Evolutionary conservation across 2,797 vertebrate genomes (phyloP), one percentile per base, ranked within the genome.

Genomic region (Sebastes matsubarae): DNA sequence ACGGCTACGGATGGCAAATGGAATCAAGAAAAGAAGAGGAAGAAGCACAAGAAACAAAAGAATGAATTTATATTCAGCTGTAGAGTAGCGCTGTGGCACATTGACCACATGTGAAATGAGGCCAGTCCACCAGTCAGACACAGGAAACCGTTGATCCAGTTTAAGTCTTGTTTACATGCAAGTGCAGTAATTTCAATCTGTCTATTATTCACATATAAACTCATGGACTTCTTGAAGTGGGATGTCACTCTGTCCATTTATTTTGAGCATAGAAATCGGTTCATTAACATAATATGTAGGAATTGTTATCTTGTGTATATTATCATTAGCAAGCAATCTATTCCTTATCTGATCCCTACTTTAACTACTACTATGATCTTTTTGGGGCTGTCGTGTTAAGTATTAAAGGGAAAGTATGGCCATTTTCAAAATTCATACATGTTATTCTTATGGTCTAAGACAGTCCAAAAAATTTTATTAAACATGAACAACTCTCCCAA

Each of bases 51-150:
- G 5, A 73, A 66, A 64, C 10, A 71, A 9, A 72, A 77, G 54
- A 67, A n/a, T 72, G 24, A 24, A 59, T 88, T 75, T 20, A 55
- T 59, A 72, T 75, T 60, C 63, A 42, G 57, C 20, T 54, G 55
- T 72, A 38, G 54, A 58, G 36, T 1, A 54, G 32, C 3, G 1
- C 25, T 38, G 57, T 29, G 52, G 29, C 63, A 54, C 38, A 27
- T 32, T 61, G 66, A 71, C 69, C 82, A 63, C 65, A 57, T 69
- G 58, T 61, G 61, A 74, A 72, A 72, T 4, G 38, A 70, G 36
- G 14, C 6, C 60, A 30, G 27, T 38, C 36, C 24, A 22, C 34
- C 69, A 61, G 52, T 60, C 64, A 46, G 65, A 27, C 59, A 20
- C 64, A 9, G 69, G 25, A 61, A 72, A 52, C 72, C 1, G 3